Evolutionary conservation across 2,888 invertebrate species (phyloP), one percentile per base, ranked within the genome.

Genomic region (Adelognathus sp.): DNA sequence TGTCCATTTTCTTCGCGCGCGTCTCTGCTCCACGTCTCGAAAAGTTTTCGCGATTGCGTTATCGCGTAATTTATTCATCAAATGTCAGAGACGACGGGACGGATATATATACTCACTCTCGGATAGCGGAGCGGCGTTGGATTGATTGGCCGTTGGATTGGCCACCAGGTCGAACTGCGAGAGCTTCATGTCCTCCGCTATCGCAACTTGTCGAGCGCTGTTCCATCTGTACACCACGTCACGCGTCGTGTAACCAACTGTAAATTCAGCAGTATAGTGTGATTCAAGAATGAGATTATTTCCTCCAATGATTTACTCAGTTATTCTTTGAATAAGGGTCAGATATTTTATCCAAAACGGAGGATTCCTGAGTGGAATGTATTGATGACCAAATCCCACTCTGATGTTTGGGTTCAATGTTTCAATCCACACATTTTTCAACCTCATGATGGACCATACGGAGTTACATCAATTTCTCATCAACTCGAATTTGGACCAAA

Each of bases 141-240:
- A 95, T 85, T 94, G 93, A 91, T 95, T 95, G 75, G 94, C 95
- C 31, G 95, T 94, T 33, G 95, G 95, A 84, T 95, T 95, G 80
- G 94, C 95, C 75, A 96, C 95, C 83, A 97, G 93, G 92, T 96
- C 96, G 92, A 97, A 97, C 92, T 97, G 97, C 52, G 96, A 96
- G 87, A 97, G 93, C 91, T 96, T 96, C 95, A 97, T 96, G 90
- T 96, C 96, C 86, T 95, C 94, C 2, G 96, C 95, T 83, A 96
- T 95, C 72, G 95, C 96, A 73, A 97, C 95, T 83, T 95, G 95
- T 44, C 95, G 92, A 58, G 93, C 93, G 77, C 92, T 92, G 91
- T 96, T 95, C 96, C 96, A 96, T 78, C 93, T 93, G 92, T 96
- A 96, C 82, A 95, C 91, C 77, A 96, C 94, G 91, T 96, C 96